Conservation (phyloP, 2,888 invertebrate species). For the Stegana nigrithorax region DNA sequence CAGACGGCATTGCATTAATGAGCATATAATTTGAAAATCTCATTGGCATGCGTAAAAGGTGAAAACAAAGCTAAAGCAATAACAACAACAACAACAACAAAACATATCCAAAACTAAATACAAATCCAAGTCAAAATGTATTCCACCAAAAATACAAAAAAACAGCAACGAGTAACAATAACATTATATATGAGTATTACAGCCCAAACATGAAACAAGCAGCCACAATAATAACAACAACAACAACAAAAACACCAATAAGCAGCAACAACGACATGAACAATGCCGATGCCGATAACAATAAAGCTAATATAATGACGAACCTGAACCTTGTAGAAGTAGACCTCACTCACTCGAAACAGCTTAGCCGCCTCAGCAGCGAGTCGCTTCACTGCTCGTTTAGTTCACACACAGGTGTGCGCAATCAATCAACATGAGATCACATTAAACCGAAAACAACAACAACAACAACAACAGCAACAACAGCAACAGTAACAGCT, state of each 20-base stretch:
- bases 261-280: neutral
- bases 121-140: neutral
- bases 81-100: neutral
- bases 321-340: slow-evolving; percentile 10
- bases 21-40: slow-evolving; percentile 10
- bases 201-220: too few relatives aligned
- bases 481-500: slow-evolving; percentile 25
- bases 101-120: neutral
- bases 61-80: neutral
- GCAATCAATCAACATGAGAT: slow-evolving; percentile 59
- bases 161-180: too few relatives aligned
- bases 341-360: neutral
- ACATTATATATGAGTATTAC: too few relatives aligned
- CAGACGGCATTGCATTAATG: neutral
- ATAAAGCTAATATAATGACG: neutral
- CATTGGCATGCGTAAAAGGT: neutral
- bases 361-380: neutral
- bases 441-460: slow-evolving; percentile 54
- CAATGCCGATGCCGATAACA: neutral
- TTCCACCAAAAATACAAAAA: too few relatives aligned
- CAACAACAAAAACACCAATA: neutral
- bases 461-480: slow-evolving; percentile 26
- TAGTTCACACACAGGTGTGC: slow-evolving; percentile 54
- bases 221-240: neutral
- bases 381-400: neutral